phyloP scores from a whole-genome alignment of 2,797 vertebrate species.

The Lutjanus argentimaculatus region DNA sequence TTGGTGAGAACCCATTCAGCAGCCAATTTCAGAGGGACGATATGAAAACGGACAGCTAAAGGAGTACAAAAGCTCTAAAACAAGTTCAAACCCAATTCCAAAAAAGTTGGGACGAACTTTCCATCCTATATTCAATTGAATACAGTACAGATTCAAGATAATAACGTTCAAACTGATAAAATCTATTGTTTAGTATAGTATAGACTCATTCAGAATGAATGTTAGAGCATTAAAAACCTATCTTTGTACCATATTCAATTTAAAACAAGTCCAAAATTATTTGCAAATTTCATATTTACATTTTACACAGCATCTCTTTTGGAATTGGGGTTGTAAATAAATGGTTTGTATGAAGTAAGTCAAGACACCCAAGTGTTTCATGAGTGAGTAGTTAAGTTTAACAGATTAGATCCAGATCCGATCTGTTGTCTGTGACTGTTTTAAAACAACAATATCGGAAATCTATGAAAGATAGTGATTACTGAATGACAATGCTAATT shows the following conservation, averaged over 20 bases:
- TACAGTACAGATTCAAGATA: too few relatives aligned
- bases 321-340: not conserved
- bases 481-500: not conserved
- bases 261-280: too few relatives aligned
- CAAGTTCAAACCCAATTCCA: not conserved
- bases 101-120: too few relatives aligned
- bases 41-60: slow-evolving; percentile 11
- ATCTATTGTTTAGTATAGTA: too few relatives aligned
- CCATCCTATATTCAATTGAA: too few relatives aligned
- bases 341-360: not conserved
- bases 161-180: too few relatives aligned
- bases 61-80: not conserved
- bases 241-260: too few relatives aligned
- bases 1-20: slow-evolving; percentile 25
- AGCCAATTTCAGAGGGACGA: not conserved
- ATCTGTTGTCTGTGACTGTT: not conserved
- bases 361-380: not conserved
- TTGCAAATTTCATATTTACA: too few relatives aligned
- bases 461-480: not conserved
- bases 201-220: too few relatives aligned
- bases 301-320: too few relatives aligned
- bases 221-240: too few relatives aligned
- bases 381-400: not conserved
- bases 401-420: not conserved
- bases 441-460: not conserved